phyloP scores from a whole-genome alignment of 2,888 invertebrate species.

The Cyaniris semiargus region DNA sequence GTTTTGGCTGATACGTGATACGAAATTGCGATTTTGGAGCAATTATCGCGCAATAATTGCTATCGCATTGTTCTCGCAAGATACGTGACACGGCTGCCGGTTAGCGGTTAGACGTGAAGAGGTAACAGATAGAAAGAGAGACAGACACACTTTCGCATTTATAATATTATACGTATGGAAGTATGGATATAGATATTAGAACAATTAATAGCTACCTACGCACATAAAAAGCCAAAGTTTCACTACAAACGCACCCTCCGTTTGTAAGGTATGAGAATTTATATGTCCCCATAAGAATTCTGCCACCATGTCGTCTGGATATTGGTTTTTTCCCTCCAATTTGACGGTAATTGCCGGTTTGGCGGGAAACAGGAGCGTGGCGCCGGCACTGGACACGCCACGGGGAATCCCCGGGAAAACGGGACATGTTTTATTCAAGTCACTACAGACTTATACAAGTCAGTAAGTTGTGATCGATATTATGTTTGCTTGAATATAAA shows the following conservation, averaged over 20 bases:
- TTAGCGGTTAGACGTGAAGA: too few species aligned
- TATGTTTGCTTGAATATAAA: background rate
- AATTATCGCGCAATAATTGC: too few species aligned
- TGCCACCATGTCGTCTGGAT: background rate
- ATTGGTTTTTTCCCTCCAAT: slow-evolving; percentile 23
- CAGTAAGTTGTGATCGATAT: background rate
- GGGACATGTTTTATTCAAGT: background rate
- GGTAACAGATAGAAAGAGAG: too few species aligned
- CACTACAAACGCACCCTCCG: background rate
- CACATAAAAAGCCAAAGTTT: background rate
- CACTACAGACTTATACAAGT: background rate
- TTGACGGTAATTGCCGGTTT: slow-evolving; percentile 21
- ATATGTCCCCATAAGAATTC: slow-evolving; percentile 1
- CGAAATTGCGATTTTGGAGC: too few species aligned
- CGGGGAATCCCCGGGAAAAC: background rate
- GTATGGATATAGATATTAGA: too few species aligned
- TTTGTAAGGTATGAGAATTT: background rate
- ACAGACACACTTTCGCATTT: too few species aligned
- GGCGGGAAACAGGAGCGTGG: background rate
- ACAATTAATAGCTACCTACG: background rate
- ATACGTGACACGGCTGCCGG: too few species aligned
- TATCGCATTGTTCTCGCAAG: too few species aligned
- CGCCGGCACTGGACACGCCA: background rate
- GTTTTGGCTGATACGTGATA: too few species aligned
- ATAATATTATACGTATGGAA: too few species aligned